Percentiles rank a stretch among this genome's conserved stretches.
phyloP scores from a whole-genome alignment of 2,113 vertebrate species.

The Podilymbus podiceps region DNA sequence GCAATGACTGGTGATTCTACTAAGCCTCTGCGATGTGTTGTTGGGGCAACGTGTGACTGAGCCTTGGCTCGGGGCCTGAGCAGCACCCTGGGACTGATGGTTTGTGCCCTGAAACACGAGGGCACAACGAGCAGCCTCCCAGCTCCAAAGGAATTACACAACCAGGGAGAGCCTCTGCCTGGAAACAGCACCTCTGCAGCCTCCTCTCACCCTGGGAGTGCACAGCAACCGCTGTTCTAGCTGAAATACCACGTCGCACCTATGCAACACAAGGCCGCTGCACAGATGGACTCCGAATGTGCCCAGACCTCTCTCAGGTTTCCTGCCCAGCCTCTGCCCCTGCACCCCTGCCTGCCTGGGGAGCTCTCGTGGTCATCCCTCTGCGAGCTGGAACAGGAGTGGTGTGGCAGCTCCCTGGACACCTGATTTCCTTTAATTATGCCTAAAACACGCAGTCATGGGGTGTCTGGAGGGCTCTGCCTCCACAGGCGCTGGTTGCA shows the following conservation, averaged over 20 bases:
- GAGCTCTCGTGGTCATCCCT: background rate
- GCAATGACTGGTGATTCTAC: rapidly evolving
- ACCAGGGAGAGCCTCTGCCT: background rate
- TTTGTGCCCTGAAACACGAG: background rate
- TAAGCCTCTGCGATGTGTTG: background rate
- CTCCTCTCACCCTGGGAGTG: background rate
- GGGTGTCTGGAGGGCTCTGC: background rate
- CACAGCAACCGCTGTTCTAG: background rate
- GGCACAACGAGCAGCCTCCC: background rate
- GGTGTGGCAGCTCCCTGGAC: background rate
- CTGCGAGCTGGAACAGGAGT: background rate
- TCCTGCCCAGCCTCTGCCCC: background rate
- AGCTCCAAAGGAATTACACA: background rate
- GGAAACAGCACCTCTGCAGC: background rate
- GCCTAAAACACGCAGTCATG: background rate
- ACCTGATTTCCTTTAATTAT: background rate
- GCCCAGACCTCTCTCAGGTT: background rate
- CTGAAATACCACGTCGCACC: background rate
- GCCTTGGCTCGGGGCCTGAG: background rate
- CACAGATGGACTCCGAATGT: background rate
- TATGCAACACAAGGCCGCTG: rapidly evolving
- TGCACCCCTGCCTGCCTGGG: background rate
- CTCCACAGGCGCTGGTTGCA: too few relatives aligned
- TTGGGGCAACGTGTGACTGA: background rate
- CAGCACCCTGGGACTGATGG: background rate